Percentiles rank a stretch among this genome's conserved stretches.
Conservation (phyloP, 2,113 vertebrate genomes). For the Phrynosoma platyrhinos region DNA sequence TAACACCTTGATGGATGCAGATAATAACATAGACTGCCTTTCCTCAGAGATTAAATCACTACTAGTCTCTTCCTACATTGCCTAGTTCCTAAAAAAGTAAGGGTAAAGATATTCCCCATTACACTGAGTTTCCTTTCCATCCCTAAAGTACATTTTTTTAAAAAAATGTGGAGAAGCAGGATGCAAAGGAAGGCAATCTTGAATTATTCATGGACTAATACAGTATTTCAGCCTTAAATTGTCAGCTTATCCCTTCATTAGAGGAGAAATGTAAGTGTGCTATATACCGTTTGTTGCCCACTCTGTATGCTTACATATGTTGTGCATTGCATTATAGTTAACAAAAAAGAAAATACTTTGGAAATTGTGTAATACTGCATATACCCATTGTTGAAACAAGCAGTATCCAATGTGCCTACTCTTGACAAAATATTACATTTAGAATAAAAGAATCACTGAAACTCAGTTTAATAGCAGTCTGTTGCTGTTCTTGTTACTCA, state of each 20-base stretch:
- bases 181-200: neutral
- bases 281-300: slow-evolving; percentile 54
- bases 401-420: neutral
- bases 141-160: no score
- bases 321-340: neutral
- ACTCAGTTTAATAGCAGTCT: neutral
- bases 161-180: neutral
- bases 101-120: no score
- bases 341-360: neutral
- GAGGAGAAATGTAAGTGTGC: slow-evolving; percentile 28
- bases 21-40: neutral
- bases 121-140: no score
- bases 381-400: neutral
- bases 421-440: neutral
- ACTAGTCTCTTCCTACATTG: neutral
- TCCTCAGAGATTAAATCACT: neutral
- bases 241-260: neutral
- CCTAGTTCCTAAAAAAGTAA: neutral
- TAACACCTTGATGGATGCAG: no score
- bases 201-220: neutral
- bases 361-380: neutral
- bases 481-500: slow-evolving; percentile 28
- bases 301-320: slow-evolving; percentile 41
- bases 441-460: neutral
- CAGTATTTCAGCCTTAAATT: neutral